Percentiles rank a stretch among this genome's conserved stretches.
Evolutionary conservation across 2,797 vertebrate genomes (phyloP).

Genomic region (Micromesistius poutassou): DNA sequence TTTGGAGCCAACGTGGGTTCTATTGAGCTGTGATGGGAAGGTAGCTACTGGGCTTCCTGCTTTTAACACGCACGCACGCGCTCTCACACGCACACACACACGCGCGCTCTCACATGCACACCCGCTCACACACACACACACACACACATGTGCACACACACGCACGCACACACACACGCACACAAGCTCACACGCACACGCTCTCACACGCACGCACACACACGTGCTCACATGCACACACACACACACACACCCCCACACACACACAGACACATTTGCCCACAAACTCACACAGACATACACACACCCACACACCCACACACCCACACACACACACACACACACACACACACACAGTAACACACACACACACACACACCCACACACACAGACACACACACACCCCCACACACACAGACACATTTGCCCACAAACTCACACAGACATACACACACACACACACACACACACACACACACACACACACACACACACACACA

Average conservation of each 20-base stretch:
- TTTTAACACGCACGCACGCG: neutral
- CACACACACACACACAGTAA: neutral
- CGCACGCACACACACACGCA: neutral
- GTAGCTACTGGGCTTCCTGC: slow-evolving; percentile 64
- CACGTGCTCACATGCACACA: too few species aligned
- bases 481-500: neutral
- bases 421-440: too few species aligned
- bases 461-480: neutral
- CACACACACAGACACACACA: too few species aligned
- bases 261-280: slow-evolving; percentile 5
- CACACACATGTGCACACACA: neutral
- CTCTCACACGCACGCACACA: too few species aligned
- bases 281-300: neutral
- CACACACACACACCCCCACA: slow-evolving; percentile 53
- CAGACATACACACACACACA: neutral
- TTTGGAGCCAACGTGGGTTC: slow-evolving; percentile 62
- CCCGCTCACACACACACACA: neutral
- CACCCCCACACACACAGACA: too few species aligned
- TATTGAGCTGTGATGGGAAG: slow-evolving; percentile 75
- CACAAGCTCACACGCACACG: too few species aligned
- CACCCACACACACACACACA: neutral
- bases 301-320: neutral
- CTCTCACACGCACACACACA: too few species aligned
- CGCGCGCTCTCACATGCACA: neutral
- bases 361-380: slow-evolving; percentile 47